These are phyloP conservation scores for Dasyprocta punctata DNA, from an alignment of 2,113 vertebrate species.

Conservation along the genomic window DNA sequence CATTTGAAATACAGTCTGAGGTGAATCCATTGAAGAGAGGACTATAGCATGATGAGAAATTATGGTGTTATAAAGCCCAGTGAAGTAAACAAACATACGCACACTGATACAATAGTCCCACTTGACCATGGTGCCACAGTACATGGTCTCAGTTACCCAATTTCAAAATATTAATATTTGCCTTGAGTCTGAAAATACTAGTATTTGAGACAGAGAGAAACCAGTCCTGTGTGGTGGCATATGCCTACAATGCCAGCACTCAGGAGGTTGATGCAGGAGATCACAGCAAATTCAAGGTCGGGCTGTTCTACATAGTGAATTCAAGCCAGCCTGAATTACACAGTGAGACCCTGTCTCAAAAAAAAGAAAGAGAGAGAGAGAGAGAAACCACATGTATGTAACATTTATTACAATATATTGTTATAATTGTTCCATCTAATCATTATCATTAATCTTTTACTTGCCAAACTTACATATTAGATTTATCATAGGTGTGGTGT, in stretches of 20 bases:
- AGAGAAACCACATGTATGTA: background rate
- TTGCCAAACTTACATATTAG: background rate
- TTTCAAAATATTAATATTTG: background rate
- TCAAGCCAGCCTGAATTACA: background rate
- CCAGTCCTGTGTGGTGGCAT: background rate
- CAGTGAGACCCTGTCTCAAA: background rate
- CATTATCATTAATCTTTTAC: background rate
- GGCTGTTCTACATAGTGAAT: background rate
- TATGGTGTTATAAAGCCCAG: background rate
- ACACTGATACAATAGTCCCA: background rate
- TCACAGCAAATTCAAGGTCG: background rate
- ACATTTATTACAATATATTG: background rate
- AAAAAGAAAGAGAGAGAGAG: background rate
- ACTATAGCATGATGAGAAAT: background rate
- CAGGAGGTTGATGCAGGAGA: background rate
- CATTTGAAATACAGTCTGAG: background rate
- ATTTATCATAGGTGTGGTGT: background rate
- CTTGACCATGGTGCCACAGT: background rate
- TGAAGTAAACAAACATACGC: background rate
- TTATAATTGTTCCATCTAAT: background rate
- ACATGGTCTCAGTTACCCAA: background rate
- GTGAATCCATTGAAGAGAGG: background rate
- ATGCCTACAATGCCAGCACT: background rate
- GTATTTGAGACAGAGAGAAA: background rate
- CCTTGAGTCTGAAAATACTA: background rate